Percentiles rank a stretch among this genome's conserved stretches.
phyloP scores from a whole-genome alignment of 2,888 invertebrate species.

The Oscheius onirici region DNA sequence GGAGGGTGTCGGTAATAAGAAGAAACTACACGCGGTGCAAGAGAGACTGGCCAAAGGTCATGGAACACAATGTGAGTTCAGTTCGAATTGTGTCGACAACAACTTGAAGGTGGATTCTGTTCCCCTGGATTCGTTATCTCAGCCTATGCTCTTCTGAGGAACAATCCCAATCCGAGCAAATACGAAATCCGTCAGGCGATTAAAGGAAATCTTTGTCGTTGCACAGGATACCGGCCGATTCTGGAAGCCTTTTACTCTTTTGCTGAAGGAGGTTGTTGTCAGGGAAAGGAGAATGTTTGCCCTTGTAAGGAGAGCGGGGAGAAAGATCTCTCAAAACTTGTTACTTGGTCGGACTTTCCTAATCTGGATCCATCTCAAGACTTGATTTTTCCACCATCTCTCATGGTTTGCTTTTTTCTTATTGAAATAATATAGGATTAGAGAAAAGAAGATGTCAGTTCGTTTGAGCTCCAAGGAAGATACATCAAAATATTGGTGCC shows the following conservation, averaged over 20 bases:
- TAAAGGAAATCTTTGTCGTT: constrained; percentile 81
- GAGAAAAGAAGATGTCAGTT: neutral
- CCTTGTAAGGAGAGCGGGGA: constrained; percentile 40
- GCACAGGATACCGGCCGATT: constrained; percentile 91
- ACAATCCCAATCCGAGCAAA: constrained; percentile 77
- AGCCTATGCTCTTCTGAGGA: constrained; percentile 74
- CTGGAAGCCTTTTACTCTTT: constrained; percentile 82
- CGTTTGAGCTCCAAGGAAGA: neutral
- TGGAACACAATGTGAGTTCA: constrained; percentile 74
- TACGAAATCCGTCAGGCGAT: constrained; percentile 55
- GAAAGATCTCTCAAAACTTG: constrained; percentile 74
- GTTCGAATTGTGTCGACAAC: neutral
- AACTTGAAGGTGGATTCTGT: constrained; percentile 88
- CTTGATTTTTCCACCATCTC: constrained; percentile 30
- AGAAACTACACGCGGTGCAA: constrained; percentile 57
- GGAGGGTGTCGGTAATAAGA: constrained; percentile 86
- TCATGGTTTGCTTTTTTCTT: constrained; percentile 78
- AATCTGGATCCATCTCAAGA: constrained; percentile 23
- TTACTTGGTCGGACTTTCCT: constrained; percentile 80
- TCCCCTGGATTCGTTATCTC: constrained; percentile 80
- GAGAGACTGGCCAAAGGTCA: constrained; percentile 52
- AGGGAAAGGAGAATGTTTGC: constrained; percentile 33
- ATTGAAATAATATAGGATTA: constrained; percentile 81
- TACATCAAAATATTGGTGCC: constrained; percentile 6
- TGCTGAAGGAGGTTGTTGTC: constrained; percentile 34